Base-by-base conservation (phyloP, 2,888 invertebrate species). In the Ochropleura plecta region DNA sequence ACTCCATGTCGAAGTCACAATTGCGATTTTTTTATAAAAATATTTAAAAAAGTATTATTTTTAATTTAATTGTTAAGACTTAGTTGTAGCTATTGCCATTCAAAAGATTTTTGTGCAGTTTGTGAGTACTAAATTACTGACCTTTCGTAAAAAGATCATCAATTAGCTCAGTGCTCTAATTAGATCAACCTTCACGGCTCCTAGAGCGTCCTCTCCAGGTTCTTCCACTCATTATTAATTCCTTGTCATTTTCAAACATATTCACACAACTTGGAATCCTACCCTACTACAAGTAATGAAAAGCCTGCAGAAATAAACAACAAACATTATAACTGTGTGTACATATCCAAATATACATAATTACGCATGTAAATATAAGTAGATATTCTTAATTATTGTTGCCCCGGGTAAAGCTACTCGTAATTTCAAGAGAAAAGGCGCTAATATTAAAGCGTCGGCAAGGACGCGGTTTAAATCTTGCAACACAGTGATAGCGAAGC, bases 371-470 rank as follows among this genome's bases (percentile, higher is more conserved):
- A 30, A 30, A 30, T 30, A 30, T 30, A 30, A 30, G 30, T 77
- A 76, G 73, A 67, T 70, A 73, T 79, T 68, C 79, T 73, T 86
- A 86, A 87, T 88, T 82, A 86, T 86, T 78, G 82, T 82, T 79
- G 76, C 77, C 73, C 64, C 70, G 67, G 67, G 67, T 74, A 82
- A 79, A 88, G 76, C 82, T 73, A 82, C 73, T 80, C 74, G 81
- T 85, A 86, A 80, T 88, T 88, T 88, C 76, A 85, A 81, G 76
- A 80, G 79, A 69, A 84, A 85, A 86, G 76, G 78, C 86, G 71
- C 86, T 84, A 84, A 86, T 88, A 84, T 82, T 82, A 83, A 81
- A 70, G 77, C 79, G 82, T 84, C 66, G 74, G 82, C 86, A 86
- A 83, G 79, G 83, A 83, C 70, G 74, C 66, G 69, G 30, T 42